Base-by-base conservation (phyloP, 23 tunicate species). In the Ciona savignyi region DNA sequence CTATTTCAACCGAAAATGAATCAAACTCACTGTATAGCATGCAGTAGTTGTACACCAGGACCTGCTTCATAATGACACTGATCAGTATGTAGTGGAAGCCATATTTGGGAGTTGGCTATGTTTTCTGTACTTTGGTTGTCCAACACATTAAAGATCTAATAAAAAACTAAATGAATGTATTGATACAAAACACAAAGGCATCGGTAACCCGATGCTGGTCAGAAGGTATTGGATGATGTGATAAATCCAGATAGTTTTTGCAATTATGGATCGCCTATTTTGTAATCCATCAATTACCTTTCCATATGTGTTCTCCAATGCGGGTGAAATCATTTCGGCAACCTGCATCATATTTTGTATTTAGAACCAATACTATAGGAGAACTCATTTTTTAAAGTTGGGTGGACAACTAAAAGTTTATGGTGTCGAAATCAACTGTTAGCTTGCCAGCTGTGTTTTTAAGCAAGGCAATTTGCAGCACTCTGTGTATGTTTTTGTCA, bases 11-110 rank as follows among this genome's bases (percentile, higher is more conserved):
- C n/a, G n/a, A n/a, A n/a, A n/a, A n/a, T n/a, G n/a, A n/a, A n/a
- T n/a, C n/a, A n/a, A n/a, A 49, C 67, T 71, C 33, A 81, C 86
- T 74, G 65, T 33, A 81, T 74, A 25, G 81, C 81, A 56, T 83
- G 88, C 31, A 83, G 61, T 27, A 83, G 34, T 68, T 83, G 88
- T n/a, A 75, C 48, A 3, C 81, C 81, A 21, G 88, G 88, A 20
- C 71, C 88, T 2, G 70, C 63, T 34, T 83, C 88, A 31, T 71
- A 76, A 68, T 76, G 81, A 67, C 65, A 35, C 27, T 71, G 78
- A 30, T 83, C 88, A 28, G 67, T 68, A 68, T 83, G 88, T n/a
- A 83, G 35, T 4, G 81, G 88, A 6, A 83, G 73, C 3, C 73
- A 81, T 1, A 60, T 70, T 19, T 76, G 56, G 28, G 81, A 32